phyloP scores from a whole-genome alignment of 2,888 invertebrate species.

The Seladonia tumulorum region DNA sequence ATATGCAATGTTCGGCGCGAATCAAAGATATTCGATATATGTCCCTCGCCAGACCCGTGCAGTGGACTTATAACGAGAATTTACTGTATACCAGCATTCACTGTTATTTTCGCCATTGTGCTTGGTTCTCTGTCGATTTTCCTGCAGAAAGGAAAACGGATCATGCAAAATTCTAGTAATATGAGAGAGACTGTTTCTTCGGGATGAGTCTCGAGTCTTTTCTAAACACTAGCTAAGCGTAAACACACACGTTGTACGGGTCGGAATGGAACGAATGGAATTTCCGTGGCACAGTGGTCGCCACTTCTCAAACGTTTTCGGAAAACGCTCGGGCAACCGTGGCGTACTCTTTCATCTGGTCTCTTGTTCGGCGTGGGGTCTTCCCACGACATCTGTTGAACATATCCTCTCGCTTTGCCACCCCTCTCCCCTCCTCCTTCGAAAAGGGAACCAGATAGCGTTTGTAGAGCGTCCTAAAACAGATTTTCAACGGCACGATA shows the following conservation, averaged over 20 bases:
- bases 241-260: not conserved
- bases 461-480: slow-evolving; percentile 5
- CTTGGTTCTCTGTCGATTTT: too few species aligned
- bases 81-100: too few species aligned
- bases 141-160: too few species aligned
- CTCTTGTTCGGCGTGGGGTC: slow-evolving; percentile 21
- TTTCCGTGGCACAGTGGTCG: slow-evolving; percentile 26
- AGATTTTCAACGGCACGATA: slow-evolving; percentile 26
- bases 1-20: too few species aligned
- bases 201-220: not conserved
- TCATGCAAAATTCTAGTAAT: too few species aligned
- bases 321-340: not conserved
- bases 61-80: too few species aligned
- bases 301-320: slow-evolving; percentile 39
- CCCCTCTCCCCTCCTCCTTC: not conserved
- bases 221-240: not conserved
- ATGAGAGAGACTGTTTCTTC: not conserved
- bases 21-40: too few species aligned
- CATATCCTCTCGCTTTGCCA: slow-evolving; percentile 53
- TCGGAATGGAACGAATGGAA: slow-evolving; percentile 30
- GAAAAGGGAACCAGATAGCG: slow-evolving; percentile 39
- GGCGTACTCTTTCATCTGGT: slow-evolving; percentile 21
- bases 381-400: slow-evolving; percentile 69
- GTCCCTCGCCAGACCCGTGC: too few species aligned
- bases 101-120: too few species aligned